These are phyloP conservation scores for Malacoctenus gilli DNA, from an alignment of 2,797 vertebrate genomes.

Conservation along the genomic window DNA sequence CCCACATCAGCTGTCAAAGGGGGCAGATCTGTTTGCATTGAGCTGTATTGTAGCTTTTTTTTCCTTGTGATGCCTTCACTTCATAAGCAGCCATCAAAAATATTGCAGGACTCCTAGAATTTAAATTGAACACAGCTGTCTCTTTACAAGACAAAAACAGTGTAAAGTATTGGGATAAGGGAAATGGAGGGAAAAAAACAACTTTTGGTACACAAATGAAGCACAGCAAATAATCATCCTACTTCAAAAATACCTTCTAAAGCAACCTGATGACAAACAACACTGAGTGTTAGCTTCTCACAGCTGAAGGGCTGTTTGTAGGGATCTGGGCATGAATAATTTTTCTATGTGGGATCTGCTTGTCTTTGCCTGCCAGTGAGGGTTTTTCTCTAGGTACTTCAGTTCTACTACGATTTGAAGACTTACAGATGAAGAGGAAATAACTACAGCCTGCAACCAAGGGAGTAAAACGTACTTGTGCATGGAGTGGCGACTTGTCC, in stretches of 20 bases:
- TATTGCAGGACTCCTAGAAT: no score
- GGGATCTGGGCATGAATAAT: background rate
- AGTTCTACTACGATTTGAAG: constrained; percentile 5
- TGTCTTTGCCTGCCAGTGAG: background rate
- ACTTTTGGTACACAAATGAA: background rate
- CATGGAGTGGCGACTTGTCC: constrained; percentile 3
- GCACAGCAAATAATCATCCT: background rate
- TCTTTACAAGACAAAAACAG: no score
- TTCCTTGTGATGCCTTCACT: constrained; percentile 12
- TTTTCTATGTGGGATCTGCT: background rate
- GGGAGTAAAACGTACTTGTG: constrained; percentile 7
- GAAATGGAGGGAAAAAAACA: no score
- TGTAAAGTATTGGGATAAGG: no score
- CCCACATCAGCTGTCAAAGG: background rate
- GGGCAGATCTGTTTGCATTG: background rate
- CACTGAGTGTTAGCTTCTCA: background rate
- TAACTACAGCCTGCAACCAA: background rate
- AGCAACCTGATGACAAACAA: background rate
- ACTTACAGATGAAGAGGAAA: constrained; percentile 25
- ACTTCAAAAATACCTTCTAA: background rate
- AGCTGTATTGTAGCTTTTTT: background rate
- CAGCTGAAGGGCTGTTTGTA: background rate
- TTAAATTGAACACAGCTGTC: no score
- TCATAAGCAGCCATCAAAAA: constrained; percentile 13
- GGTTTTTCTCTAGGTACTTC: constrained; percentile 1